Percentiles rank a stretch among this genome's conserved stretches.
Conservation (phyloP, 1,140 invertebrate species). For the Gryon sp. region DNA sequence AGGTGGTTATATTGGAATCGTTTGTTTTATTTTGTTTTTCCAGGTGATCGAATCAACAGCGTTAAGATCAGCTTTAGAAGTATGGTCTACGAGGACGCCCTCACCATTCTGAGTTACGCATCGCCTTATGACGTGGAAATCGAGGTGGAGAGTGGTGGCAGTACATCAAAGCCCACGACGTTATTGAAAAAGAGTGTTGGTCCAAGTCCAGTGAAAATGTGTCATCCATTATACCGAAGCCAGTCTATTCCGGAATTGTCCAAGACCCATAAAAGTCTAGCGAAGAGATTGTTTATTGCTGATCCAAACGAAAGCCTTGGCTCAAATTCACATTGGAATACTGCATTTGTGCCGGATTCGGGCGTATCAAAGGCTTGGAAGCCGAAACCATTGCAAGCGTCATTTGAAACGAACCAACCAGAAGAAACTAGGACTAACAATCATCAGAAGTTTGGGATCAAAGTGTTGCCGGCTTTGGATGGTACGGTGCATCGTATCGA, state of each 20-base stretch:
- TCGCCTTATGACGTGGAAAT: conserved; percentile 93
- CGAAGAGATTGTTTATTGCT: conserved; percentile 78
- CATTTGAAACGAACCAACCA: conserved; percentile 69
- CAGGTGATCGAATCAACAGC: conserved; percentile 91
- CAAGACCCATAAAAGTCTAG: conserved; percentile 75
- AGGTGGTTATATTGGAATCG: not conserved
- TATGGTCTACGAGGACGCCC: conserved; percentile 94
- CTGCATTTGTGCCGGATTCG: conserved; percentile 74
- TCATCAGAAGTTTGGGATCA: conserved; percentile 84
- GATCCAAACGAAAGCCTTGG: conserved; percentile 75
- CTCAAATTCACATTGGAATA: conserved; percentile 74
- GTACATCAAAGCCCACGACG: conserved; percentile 79
- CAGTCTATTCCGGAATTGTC: conserved; percentile 84
- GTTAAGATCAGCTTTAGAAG: conserved; percentile 92
- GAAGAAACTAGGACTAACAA: conserved; percentile 76
- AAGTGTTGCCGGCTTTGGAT: conserved; percentile 81
- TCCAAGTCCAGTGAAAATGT: conserved; percentile 80
- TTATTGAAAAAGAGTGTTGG: conserved; percentile 77
- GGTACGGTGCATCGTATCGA: conserved; percentile 76
- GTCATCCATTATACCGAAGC: conserved; percentile 85
- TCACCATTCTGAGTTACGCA: conserved; percentile 93
- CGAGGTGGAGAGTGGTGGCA: conserved; percentile 82
- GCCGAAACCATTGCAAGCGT: conserved; percentile 68
- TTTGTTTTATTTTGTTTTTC: conserved; percentile 32
- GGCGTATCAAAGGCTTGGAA: too few species aligned